Evolutionary conservation across 2,797 vertebrate genomes (phyloP), one percentile per base, ranked within the genome.

Genomic region (Tapirus indicus): DNA sequence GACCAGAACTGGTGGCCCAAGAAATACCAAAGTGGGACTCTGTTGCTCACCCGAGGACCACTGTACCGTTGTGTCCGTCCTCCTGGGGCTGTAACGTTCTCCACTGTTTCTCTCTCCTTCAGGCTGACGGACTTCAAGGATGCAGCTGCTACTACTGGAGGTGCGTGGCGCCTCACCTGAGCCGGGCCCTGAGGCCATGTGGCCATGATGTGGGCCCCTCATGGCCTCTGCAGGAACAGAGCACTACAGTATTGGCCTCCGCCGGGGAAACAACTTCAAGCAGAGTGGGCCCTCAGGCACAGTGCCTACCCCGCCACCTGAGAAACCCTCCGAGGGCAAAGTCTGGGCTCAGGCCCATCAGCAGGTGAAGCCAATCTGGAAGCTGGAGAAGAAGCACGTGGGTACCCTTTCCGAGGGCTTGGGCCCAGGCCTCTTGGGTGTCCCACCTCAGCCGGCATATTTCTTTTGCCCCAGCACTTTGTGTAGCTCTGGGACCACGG

Each of bases 151-250:
- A 74, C 79, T 94, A 35, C 95, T 71, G 52, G 97, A 92, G 1
- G 69, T 0, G 82, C 32, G 62, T 75, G 92, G 64, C 80, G 54
- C 0, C 95, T 93, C 20, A 14, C 85, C 82, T 54, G 86, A 90
- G 94, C 74, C n/a, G 4, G 96, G 89, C 93, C 95, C 41, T 62
- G 95, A 94, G 58, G 69, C 93, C 89, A 2, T 41, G 90, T 92
- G 69, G 49, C 95, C 23, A 13, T 99, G 98, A 98, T 98, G 98
- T 99, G 99, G 99, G 98, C 98, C 86, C 98, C 95, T 96, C 98
- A 99, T 99, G 99, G 99, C 99, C 98, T 99, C 99, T 85, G 97
- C 98, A 94, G 98, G 98, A 97, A 93, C 98, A 84, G 91, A 98
- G 89, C 97, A 85, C 44, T 98, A 97, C 98, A 96, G 92, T 89